These are phyloP conservation scores for Cantharis flavilabris DNA, from an alignment of 2,888 invertebrate genomes.

Conservation along the genomic window DNA sequence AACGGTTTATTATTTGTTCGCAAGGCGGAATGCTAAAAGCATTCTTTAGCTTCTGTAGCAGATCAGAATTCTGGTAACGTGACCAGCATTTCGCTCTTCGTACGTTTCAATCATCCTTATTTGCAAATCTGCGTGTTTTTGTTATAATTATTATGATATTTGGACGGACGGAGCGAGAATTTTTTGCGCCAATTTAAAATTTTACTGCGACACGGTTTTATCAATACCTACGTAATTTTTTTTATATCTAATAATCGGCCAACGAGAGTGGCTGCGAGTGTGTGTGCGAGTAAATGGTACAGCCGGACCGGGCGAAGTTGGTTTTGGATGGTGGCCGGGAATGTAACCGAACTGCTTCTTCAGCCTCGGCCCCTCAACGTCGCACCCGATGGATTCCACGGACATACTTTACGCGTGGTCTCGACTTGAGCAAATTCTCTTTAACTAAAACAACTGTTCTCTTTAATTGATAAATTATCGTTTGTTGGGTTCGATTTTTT, in stretches of 20 bases:
- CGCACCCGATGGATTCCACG: constrained; percentile 40
- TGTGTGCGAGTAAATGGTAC: constrained; percentile 31
- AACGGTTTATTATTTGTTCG: constrained; percentile 52
- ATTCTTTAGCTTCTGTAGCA: constrained; percentile 48
- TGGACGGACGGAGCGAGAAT: not conserved
- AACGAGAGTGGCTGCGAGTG: not conserved
- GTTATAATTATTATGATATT: not conserved
- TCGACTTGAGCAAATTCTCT: constrained; percentile 31
- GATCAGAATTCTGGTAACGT: constrained; percentile 46
- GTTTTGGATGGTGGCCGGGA: constrained; percentile 41
- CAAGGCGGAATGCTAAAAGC: constrained; percentile 52
- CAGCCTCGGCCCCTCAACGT: constrained; percentile 40
- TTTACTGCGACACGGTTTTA: not conserved
- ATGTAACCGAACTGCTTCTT: constrained; percentile 46
- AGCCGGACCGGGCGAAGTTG: constrained; percentile 32
- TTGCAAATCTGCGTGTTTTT: constrained; percentile 17
- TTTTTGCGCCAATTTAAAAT: not conserved
- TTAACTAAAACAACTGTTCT: constrained; percentile 32
- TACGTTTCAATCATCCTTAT: constrained; percentile 45
- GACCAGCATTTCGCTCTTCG: constrained; percentile 46
- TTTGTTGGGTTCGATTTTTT: not conserved
- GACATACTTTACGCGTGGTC: constrained; percentile 43
- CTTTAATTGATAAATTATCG: constrained; percentile 5
- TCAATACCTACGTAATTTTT: constrained; percentile 11
- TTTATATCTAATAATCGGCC: constrained; percentile 9